A percentile compares a stretch with the other conserved stretches of the same genome.
Evolutionary conservation across 2,797 vertebrate genomes (phyloP).

Genomic region (Acanthurus lineatus): DNA sequence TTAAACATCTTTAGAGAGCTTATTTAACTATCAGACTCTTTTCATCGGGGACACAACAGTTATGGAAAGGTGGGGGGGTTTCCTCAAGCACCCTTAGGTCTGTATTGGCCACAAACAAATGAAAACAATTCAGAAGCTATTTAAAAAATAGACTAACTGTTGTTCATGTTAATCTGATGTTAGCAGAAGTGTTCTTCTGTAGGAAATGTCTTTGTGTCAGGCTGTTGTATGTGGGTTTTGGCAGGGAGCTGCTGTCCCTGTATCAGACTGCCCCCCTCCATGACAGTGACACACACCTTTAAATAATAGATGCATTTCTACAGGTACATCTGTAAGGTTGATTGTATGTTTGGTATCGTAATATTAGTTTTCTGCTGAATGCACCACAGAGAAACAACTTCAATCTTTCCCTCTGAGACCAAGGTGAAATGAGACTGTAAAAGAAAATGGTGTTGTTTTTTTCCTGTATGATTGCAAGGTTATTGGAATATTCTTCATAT

Average conservation of each 20-base stretch:
- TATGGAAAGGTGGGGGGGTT: too few species aligned
- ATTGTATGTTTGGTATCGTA: conserved; percentile 12
- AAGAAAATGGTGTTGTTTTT: conserved; percentile 11
- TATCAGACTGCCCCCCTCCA: not conserved
- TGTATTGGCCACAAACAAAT: too few species aligned
- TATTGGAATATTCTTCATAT: conserved; percentile 25
- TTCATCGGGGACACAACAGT: not conserved
- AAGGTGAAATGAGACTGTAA: conserved; percentile 22
- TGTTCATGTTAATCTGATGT: too few species aligned
- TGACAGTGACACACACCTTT: not conserved
- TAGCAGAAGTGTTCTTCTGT: too few species aligned
- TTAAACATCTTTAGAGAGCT: not conserved
- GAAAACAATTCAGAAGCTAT: too few species aligned
- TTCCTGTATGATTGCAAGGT: conserved; percentile 8
- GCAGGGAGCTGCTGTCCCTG: too few species aligned
- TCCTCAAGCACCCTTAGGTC: too few species aligned
- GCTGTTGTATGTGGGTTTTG: too few species aligned
- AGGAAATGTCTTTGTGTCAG: too few species aligned
- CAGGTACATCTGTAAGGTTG: not conserved
- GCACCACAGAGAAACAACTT: not conserved
- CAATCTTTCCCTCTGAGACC: conserved; percentile 26
- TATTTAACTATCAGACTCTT: not conserved
- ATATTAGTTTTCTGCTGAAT: not conserved
- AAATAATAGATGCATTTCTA: conserved; percentile 9
- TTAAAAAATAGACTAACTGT: too few species aligned